Percentiles rank a stretch among this genome's conserved stretches.
phyloP scores from a whole-genome alignment of 2,888 invertebrate species.

The Melipona bicolor region DNA sequence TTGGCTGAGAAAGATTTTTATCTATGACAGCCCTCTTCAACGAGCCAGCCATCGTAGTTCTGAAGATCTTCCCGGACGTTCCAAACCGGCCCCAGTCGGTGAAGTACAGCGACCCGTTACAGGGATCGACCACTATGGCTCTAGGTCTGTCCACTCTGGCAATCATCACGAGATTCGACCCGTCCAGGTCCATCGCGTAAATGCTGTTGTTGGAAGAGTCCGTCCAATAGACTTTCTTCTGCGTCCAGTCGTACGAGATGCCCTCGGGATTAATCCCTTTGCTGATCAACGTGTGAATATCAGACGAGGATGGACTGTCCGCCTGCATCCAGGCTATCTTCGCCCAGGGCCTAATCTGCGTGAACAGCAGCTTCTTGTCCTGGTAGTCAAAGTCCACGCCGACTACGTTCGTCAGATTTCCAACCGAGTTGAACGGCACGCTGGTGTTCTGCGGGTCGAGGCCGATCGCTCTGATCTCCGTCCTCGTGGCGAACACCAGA shows the following conservation, averaged over 20 bases:
- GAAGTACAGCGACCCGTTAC: constrained; percentile 97
- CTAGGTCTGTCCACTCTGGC: constrained; percentile 96
- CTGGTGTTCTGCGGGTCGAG: constrained; percentile 93
- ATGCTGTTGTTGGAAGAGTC: constrained; percentile 97
- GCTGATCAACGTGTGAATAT: constrained; percentile 89
- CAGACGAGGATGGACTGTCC: constrained; percentile 87
- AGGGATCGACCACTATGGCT: constrained; percentile 98
- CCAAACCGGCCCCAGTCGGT: constrained; percentile 98
- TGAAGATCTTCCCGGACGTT: constrained; percentile 96
- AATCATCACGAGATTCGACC: constrained; percentile 95
- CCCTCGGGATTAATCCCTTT: constrained; percentile 96
- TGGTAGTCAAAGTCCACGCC: constrained; percentile 98
- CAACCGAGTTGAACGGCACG: constrained; percentile 93
- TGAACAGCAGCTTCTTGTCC: constrained; percentile 94
- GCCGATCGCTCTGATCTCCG: constrained; percentile 96
- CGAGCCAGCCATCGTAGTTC: constrained; percentile 98
- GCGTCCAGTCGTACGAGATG: constrained; percentile 98
- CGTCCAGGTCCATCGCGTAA: constrained; percentile 97
- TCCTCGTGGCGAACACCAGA: constrained; percentile 96
- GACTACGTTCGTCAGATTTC: constrained; percentile 95
- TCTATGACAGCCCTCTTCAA: constrained; percentile 94
- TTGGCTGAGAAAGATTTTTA: constrained; percentile 96
- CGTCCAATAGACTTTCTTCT: constrained; percentile 98
- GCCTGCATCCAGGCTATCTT: constrained; percentile 93
- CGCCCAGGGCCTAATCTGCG: constrained; percentile 96